phyloP scores from a whole-genome alignment of 92 coral and sea anemone species.

The Plumapathes pennacea region DNA sequence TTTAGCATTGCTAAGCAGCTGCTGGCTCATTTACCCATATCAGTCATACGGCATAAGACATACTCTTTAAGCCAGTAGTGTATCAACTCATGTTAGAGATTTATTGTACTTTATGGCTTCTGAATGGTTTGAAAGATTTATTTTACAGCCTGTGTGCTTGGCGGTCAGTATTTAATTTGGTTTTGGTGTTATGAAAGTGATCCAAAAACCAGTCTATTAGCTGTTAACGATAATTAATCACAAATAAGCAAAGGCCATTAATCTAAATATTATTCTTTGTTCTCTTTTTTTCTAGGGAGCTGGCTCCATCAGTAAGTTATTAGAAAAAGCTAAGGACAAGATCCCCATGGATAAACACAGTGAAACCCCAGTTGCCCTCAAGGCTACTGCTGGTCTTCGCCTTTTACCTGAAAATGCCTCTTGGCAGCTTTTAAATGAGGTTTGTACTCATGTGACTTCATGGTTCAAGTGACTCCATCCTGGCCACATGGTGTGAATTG shows the following conservation, averaged over 20 bases:
- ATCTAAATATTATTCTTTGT: neutral
- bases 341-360: slow-evolving; percentile 66
- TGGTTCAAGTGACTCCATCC: neutral
- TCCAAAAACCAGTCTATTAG: too few relatives aligned
- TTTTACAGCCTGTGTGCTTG: too few relatives aligned
- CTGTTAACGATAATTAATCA: neutral
- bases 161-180: too few relatives aligned
- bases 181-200: too few relatives aligned
- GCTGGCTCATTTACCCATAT: neutral
- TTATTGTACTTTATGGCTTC: neutral
- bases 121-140: too few relatives aligned
- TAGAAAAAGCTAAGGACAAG: slow-evolving; percentile 64
- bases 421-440: slow-evolving; percentile 61
- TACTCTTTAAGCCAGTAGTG: too few relatives aligned
- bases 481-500: neutral
- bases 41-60: too few relatives aligned
- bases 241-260: too few relatives aligned
- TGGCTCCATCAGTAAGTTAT: slow-evolving; percentile 51
- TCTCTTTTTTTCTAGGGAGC: slow-evolving; percentile 55
- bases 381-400: slow-evolving; percentile 96
- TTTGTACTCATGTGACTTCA: neutral
- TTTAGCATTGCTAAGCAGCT: too few relatives aligned
- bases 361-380: slow-evolving; percentile 82
- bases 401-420: slow-evolving; percentile 64
- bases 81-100: neutral